A percentile compares a stretch with the other conserved stretches of the same genome.
phyloP scores from a whole-genome alignment of 2,888 invertebrate genomes.

The Macrosiphum euphorbiae region DNA sequence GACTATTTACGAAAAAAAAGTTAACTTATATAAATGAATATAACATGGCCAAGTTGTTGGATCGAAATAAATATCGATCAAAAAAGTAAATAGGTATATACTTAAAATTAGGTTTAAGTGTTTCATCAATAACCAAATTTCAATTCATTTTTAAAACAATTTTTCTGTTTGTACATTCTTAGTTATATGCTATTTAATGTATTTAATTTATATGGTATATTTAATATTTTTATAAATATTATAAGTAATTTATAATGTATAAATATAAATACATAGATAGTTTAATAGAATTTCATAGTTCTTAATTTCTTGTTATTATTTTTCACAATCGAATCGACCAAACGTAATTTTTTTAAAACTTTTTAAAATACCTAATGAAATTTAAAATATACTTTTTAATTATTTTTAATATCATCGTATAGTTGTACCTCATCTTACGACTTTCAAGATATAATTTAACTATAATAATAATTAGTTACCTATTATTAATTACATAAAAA shows the following conservation, averaged over 20 bases:
- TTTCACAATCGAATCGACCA: not conserved
- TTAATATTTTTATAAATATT: not conserved
- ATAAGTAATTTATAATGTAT: not conserved
- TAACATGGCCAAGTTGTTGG: not conserved
- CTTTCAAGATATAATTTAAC: not conserved
- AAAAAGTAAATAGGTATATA: not conserved
- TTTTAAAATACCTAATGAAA: not conserved
- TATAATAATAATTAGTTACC: not conserved
- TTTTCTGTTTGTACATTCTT: too few species aligned
- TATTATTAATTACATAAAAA: not conserved
- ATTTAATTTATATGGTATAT: not conserved
- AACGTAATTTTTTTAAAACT: not conserved
- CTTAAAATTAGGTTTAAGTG: not conserved
- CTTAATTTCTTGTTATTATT: not conserved
- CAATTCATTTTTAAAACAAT: not conserved
- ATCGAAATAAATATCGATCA: not conserved
- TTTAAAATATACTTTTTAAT: not conserved
- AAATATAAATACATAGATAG: not conserved
- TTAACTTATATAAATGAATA: not conserved
- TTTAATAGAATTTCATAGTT: not conserved
- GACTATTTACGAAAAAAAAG: not conserved
- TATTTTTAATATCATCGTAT: not conserved
- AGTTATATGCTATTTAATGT: not conserved
- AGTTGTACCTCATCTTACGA: not conserved
- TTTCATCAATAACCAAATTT: not conserved